Percentiles rank a stretch among this genome's conserved stretches.
Conservation (phyloP, 2,797 vertebrate species). For the Phalanger gymnotis region DNA sequence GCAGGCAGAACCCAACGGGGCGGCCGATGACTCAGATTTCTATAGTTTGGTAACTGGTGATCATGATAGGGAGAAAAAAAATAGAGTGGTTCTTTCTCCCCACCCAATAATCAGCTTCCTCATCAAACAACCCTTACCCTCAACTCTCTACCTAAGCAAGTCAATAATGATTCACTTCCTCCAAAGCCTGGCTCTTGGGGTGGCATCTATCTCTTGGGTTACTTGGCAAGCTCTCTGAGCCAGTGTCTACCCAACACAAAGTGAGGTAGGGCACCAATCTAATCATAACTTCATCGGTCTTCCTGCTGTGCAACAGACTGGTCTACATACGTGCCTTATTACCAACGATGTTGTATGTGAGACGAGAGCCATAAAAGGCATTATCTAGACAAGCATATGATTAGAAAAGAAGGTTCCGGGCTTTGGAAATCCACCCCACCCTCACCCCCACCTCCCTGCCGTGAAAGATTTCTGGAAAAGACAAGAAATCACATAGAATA, state of each 20-base stretch:
- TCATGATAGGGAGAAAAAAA: background rate
- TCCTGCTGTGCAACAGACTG: background rate
- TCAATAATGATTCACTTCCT: background rate
- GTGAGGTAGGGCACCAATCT: background rate
- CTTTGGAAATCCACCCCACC: no score
- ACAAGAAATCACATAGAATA: background rate
- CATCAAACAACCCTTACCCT: background rate
- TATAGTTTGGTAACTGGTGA: background rate
- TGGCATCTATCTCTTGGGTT: background rate
- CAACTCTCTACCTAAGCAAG: background rate
- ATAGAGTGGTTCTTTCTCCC: background rate
- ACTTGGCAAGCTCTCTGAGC: background rate
- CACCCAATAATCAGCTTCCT: background rate
- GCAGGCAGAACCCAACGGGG: background rate
- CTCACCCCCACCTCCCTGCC: no score
- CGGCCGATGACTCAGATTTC: background rate
- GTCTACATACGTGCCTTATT: background rate
- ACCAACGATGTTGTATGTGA: background rate
- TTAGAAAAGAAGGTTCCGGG: background rate
- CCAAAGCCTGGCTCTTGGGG: background rate
- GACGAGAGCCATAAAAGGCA: background rate
- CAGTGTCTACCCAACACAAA: background rate
- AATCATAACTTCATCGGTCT: background rate
- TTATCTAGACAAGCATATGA: background rate
- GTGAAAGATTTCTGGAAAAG: background rate